These are phyloP conservation scores for Acrossocheilus fasciatus DNA, from an alignment of 2,797 vertebrate species.

Conservation along the genomic window DNA sequence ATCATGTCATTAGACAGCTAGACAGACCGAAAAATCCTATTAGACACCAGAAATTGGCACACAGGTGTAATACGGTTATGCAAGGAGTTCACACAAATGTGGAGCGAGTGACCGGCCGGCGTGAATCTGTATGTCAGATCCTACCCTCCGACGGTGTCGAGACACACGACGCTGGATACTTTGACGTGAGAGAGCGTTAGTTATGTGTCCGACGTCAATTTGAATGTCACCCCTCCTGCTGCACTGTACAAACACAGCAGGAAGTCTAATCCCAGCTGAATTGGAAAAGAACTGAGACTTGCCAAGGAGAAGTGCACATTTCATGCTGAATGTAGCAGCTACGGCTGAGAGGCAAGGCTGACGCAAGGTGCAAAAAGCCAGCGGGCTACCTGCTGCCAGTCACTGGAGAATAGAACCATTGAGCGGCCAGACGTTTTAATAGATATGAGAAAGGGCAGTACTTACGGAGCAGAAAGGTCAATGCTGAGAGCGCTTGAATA, in stretches of 20 bases:
- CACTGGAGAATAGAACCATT: conserved; percentile 48
- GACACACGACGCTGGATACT: not conserved
- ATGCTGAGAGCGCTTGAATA: conserved; percentile 29
- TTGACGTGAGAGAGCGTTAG: conserved; percentile 42
- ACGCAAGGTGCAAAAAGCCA: conserved; percentile 40
- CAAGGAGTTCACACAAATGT: conserved; percentile 7
- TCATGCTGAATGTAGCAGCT: conserved; percentile 58
- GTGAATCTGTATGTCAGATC: conserved; percentile 38
- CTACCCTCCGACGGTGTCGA: conserved; percentile 41
- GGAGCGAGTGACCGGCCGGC: conserved; percentile 32
- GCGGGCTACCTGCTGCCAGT: conserved; percentile 44
- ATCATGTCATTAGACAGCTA: conserved; percentile 32
- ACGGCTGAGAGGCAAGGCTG: conserved; percentile 50
- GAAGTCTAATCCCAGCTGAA: conserved; percentile 55
- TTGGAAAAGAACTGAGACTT: conserved; percentile 42
- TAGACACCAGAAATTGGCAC: conserved; percentile 35
- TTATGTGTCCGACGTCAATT: conserved; percentile 56
- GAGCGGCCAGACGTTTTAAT: conserved; percentile 56
- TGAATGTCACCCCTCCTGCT: conserved; percentile 60
- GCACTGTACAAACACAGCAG: conserved; percentile 51
- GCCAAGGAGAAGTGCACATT: conserved; percentile 50
- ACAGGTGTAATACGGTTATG: conserved; percentile 31
- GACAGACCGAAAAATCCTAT: conserved; percentile 40
- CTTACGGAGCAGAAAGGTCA: conserved; percentile 66
- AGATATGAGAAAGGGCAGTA: conserved; percentile 63